Evolutionary conservation across 37 sponge, comb jelly and placozoan genomes (phyloP).

Genomic region (Trichoplax adhaerens): DNA sequence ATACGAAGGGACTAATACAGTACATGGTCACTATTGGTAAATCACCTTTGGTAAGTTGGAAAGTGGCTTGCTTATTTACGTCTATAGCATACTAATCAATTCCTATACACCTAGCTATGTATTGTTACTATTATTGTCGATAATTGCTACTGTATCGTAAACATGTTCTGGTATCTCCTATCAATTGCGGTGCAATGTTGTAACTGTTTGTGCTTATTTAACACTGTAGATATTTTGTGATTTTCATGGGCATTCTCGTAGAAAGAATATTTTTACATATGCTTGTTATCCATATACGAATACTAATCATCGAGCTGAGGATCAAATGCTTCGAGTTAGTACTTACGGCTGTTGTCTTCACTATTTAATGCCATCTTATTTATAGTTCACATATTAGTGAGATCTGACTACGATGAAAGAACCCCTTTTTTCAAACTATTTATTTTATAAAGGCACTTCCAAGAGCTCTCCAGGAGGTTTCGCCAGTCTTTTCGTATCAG

Average conservation of each 20-base stretch:
- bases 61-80: too few species aligned
- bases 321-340: background rate
- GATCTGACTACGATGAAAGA: background rate
- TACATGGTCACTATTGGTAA: slow-evolving; percentile 19
- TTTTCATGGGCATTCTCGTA: slow-evolving; percentile 68
- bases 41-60: slow-evolving; percentile 15
- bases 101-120: too few species aligned
- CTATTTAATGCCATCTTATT: slow-evolving; percentile 11
- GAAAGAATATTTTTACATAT: slow-evolving; percentile 64
- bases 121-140: too few species aligned
- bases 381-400: background rate
- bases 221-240: slow-evolving; percentile 44
- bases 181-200: too few species aligned
- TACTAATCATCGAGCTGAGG: slow-evolving; percentile 1
- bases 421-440: background rate
- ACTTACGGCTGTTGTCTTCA: background rate
- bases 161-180: too few species aligned
- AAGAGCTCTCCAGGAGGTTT: slow-evolving; percentile 17
- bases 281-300: slow-evolving; percentile 16
- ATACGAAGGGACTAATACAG: slow-evolving; percentile 39
- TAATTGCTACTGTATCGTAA: too few species aligned
- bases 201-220: too few species aligned
- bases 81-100: too few species aligned
- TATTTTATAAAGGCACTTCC: slow-evolving; percentile 31
- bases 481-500: slow-evolving; percentile 41